These are phyloP conservation scores for Oscheius onirici DNA, from an alignment of 2,888 invertebrate species.

Conservation along the genomic window DNA sequence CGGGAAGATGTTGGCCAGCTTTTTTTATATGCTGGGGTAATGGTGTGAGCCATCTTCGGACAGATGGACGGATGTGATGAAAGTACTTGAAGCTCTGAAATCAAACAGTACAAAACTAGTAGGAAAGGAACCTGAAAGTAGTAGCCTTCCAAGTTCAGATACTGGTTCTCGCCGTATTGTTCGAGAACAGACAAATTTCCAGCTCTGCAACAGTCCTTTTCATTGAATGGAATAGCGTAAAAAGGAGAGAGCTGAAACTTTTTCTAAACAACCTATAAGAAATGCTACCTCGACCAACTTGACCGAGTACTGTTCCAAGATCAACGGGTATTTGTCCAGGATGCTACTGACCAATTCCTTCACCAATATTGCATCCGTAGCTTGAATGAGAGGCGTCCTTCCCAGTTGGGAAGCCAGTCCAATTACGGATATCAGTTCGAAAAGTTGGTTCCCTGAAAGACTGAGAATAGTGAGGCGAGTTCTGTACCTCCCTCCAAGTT, in stretches of 20 bases:
- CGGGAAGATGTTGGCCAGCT: slow-evolving; percentile 27
- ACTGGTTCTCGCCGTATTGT: background rate
- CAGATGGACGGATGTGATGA: slow-evolving; percentile 32
- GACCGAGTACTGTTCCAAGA: slow-evolving; percentile 10
- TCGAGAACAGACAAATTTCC: background rate
- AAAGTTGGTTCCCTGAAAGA: slow-evolving; percentile 30
- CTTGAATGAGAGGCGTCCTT: slow-evolving; percentile 6
- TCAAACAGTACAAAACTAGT: background rate
- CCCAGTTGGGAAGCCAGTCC: slow-evolving; percentile 22
- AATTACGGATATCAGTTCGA: slow-evolving; percentile 23
- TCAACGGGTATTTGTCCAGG: background rate
- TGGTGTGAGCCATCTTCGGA: slow-evolving; percentile 36
- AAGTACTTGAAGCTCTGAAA: slow-evolving; percentile 48
- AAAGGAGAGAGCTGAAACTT: background rate
- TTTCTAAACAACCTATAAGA: background rate
- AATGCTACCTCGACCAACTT: slow-evolving; percentile 11
- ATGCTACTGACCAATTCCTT: background rate
- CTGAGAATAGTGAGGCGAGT: no score
- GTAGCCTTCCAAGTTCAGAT: slow-evolving; percentile 4
- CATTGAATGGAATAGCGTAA: slow-evolving; percentile 13
- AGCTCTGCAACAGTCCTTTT: slow-evolving; percentile 6
- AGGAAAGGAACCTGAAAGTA: slow-evolving; percentile 20
- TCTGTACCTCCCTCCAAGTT: no score
- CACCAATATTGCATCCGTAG: slow-evolving; percentile 13
- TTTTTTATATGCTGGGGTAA: slow-evolving; percentile 9